Evolutionary conservation across 2,113 vertebrate genomes (phyloP), one percentile per base, ranked within the genome.

Genomic region (Macquaria australasica): DNA sequence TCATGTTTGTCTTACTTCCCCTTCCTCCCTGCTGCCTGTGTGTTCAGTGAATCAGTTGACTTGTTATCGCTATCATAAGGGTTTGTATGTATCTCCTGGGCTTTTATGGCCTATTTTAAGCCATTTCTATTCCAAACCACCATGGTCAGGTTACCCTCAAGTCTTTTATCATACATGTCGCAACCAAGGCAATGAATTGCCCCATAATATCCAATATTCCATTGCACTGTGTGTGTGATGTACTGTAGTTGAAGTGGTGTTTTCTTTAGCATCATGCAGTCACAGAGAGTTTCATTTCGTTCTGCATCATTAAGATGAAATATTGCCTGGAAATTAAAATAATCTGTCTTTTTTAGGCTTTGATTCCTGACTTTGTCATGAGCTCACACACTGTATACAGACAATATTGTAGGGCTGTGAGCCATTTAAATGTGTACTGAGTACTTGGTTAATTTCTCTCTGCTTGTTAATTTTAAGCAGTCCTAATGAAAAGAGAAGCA

Each of bases 101-200:
- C 85, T 67, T 91, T 90, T 87, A 82, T 89, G 78, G 76, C 88
- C 87, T 83, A 83, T 89, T 92, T 90, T 86, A 81, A 71, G 31
- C 53, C 31, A n/a, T 89, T 84, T 79, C 64, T 63, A 28, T 83
- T 82, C 51, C 39, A 14, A 55, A 58, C 73, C 73, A 56, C 41
- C 59, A 3, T 9, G 69, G 41, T 55, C 73, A 50, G 23, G 55
- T 60, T 31, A 2, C 59, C 79, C 71, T 31, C 59, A 18, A 77
- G 76, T 81, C 74, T 73, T 88, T 87, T 3, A 86, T 91, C 91
- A 89, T 82, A 73, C 69, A 55, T 87, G 88, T 88, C 89, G 84
- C 50, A 45, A 53, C 55, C 73, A 25, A 51, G 76, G 73, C 77
- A 45, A 31, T 41, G 23, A 74, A 87, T 81, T 63, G 51, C 73